Base-by-base conservation (phyloP, 2,888 invertebrate genomes). In the Cerceris ruficornis region DNA sequence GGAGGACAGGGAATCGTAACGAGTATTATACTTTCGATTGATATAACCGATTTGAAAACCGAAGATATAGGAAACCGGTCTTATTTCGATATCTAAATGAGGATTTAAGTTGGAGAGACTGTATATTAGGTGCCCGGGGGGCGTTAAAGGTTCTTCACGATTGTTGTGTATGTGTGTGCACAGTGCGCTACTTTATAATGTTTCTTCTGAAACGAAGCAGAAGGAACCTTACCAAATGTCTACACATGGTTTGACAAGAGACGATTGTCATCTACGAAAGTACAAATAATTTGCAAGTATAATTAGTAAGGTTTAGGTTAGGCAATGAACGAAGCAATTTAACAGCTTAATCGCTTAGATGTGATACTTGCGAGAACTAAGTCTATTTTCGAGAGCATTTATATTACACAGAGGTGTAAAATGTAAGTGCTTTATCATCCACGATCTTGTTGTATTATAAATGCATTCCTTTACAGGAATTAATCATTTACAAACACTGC, bases 81-180 rank as follows among this genome's bases (percentile, higher is more conserved):
- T 54, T 9, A 13, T n/a, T 11, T 17, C 9, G 57, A 17, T 13
- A 57, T 57, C 28, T 57, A 17, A 57, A 13, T 57, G 6, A 11
- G 4, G 28, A 57, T 15, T 62, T 65, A 72, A 17, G 82, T 83
- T 82, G 82, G 77, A 68, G 42, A 17, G 55, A 75, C 80, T 82
- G 81, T 43, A 39, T 9, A 49, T 69, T 61, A 62, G 58, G 61
- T 71, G 64, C 17, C 46, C 41, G 62, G 13, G 67, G 75, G 80
- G 78, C 75, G 78, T 82, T 14, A 71, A 72, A 61, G 41, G 42
- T 28, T 46, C 11, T 61, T 57, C 14, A 66, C 41, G 58, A 75
- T 60, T 62, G 52, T 73, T 59, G 50, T 17, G n/a, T 65, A 62
- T 49, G 66, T 74, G 57, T 11, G 77, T 67, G 46, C 9, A 52